Base-by-base conservation (phyloP, 2,888 invertebrate genomes). In the Habrosyne pyritoides region DNA sequence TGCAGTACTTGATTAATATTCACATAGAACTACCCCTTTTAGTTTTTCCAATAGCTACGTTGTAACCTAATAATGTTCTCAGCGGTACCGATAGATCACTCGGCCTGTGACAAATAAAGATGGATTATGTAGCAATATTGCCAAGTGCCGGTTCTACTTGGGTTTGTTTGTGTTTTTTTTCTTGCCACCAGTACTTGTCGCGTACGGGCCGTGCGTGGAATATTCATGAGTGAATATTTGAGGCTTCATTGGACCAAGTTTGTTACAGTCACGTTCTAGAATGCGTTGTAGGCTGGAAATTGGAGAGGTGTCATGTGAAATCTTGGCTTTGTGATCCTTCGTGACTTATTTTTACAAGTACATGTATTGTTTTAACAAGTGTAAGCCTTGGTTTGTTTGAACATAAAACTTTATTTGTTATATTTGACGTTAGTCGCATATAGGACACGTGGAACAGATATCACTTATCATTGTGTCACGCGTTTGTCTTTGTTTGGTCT, bases 71-170 rank as follows among this genome's bases (percentile, higher is more conserved):
- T 73, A 77, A 75, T 63, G 68, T 69, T 64, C 66, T 73, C 68
- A 65, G 55, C 57, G 60, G 55, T 53, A 49, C 54, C 70, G 53
- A 77, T 79, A 71, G 67, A 77, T 79, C 77, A 75, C 77, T 59
- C 36, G 67, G 51, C 61, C 66, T 46, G 69, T 69, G 78, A 75
- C 79, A 78, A 78, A 78, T 77, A 78, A 72, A 79, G 78, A 78
- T 60, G 63, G 71, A 79, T 77, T 66, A 73, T 60, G 63, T 63
- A 62, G 66, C 67, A 68, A 72, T 75, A 77, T 71, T 70, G 66
- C 67, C 54, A 51, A 53, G 61, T 59, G 59, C 55, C 50, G 50
- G 26, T 18, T 50, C 50, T 28, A 28, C 50, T 50, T 33, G 21
- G 6, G 24, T 56, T 61, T 70, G 66, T 71, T 74, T 68, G 57